phyloP scores from a whole-genome alignment of 2,113 vertebrate species.

The Scortum barcoo region DNA sequence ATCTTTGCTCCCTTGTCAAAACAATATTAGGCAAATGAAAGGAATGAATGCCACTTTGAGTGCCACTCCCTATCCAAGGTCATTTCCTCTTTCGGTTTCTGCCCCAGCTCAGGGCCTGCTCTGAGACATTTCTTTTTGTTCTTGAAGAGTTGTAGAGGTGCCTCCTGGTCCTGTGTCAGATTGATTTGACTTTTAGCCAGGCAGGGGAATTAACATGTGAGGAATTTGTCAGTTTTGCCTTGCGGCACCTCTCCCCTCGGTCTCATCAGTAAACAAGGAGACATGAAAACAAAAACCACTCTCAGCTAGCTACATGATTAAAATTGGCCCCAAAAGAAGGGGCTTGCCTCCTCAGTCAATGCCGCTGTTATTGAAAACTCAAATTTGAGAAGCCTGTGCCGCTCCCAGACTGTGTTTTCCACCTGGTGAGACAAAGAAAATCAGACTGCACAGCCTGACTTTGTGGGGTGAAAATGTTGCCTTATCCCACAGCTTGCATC shows the following conservation, averaged over 20 bases:
- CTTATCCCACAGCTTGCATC: background rate
- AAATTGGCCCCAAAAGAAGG: constrained; percentile 67
- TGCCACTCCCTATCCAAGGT: constrained; percentile 61
- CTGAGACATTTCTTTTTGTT: constrained; percentile 65
- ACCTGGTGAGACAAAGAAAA: constrained; percentile 17
- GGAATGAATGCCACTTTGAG: constrained; percentile 43
- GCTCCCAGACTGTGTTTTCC: constrained; percentile 35
- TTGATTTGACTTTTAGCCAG: constrained; percentile 80
- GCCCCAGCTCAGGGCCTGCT: constrained; percentile 57
- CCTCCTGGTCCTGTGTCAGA: constrained; percentile 71
- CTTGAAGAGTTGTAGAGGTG: constrained; percentile 61
- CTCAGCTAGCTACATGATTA: constrained; percentile 76
- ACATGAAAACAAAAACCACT: constrained; percentile 71
- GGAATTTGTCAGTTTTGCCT: constrained; percentile 68
- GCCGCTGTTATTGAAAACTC: constrained; percentile 64
- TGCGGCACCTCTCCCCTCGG: constrained; percentile 55
- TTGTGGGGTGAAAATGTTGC: background rate
- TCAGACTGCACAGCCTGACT: background rate
- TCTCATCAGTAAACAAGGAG: constrained; percentile 81
- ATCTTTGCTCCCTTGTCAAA: constrained; percentile 60
- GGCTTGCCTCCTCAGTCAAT: constrained; percentile 52
- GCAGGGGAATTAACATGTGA: constrained; percentile 80
- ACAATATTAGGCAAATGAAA: constrained; percentile 69
- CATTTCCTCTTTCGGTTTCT: constrained; percentile 54
- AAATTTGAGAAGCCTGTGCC: constrained; percentile 32